These are phyloP conservation scores for Hydraecia micacea DNA, from an alignment of 2,888 invertebrate species.

Conservation along the genomic window DNA sequence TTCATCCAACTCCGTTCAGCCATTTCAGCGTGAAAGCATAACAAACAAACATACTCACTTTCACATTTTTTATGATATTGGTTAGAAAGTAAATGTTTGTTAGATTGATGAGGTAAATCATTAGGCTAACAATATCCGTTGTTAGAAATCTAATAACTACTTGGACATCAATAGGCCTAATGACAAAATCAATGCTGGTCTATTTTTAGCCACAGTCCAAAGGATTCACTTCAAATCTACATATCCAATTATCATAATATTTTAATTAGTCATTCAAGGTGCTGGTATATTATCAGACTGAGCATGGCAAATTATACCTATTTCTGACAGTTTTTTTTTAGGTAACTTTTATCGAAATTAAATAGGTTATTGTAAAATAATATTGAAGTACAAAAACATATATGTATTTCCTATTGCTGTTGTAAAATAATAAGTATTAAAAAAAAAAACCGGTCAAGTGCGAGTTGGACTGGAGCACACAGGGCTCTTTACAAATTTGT, in stretches of 20 bases:
- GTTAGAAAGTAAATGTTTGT: not conserved
- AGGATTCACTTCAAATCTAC: slow-evolving; percentile 42
- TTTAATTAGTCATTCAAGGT: slow-evolving; percentile 51
- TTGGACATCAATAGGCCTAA: slow-evolving; percentile 21
- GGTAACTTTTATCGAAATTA: not conserved
- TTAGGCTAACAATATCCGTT: not conserved
- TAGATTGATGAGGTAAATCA: not conserved
- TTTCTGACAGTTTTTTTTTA: not conserved
- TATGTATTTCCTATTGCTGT: too few species aligned
- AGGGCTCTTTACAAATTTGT: too few species aligned
- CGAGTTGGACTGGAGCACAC: too few species aligned
- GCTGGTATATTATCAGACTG: slow-evolving; percentile 21
- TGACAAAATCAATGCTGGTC: slow-evolving; percentile 19
- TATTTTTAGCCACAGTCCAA: slow-evolving; percentile 41
- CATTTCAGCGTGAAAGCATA: not conserved
- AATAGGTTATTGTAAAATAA: not conserved
- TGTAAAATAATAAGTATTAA: too few species aligned
- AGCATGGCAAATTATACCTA: not conserved
- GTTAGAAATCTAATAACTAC: slow-evolving; percentile 1
- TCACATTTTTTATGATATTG: not conserved
- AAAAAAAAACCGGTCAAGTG: too few species aligned
- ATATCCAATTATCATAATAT: slow-evolving; percentile 55
- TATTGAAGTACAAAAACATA: too few species aligned
- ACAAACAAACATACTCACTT: not conserved
- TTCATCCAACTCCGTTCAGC: not conserved